phyloP scores from a whole-genome alignment of 2,113 vertebrate genomes.

The Philantomba maxwellii region DNA sequence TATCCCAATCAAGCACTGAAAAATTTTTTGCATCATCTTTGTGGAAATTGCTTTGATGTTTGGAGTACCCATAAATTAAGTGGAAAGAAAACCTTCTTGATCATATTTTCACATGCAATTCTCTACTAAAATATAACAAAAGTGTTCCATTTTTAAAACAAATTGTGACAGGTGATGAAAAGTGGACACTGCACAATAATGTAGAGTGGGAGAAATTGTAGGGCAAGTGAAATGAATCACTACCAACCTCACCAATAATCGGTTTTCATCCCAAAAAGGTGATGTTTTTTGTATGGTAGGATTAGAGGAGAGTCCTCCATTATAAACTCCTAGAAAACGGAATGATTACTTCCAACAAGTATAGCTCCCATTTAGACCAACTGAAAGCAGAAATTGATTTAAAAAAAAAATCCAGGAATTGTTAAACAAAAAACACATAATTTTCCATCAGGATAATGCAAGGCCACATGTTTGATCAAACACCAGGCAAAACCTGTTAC shows the following conservation, averaged over 20 bases:
- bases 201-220: background rate
- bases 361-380: background rate
- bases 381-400: background rate
- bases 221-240: background rate
- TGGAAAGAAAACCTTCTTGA: background rate
- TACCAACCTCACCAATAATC: background rate
- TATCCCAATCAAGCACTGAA: background rate
- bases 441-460: background rate
- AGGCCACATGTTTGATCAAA: background rate
- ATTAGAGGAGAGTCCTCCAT: background rate
- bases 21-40: background rate
- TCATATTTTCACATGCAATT: background rate
- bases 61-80: background rate
- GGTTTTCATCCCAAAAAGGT: background rate
- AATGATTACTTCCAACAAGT: background rate
- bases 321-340: background rate
- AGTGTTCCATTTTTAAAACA: background rate
- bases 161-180: background rate
- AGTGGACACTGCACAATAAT: background rate
- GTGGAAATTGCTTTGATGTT: background rate
- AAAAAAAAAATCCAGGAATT: background rate
- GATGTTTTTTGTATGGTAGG: background rate
- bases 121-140: background rate
- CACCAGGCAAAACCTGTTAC: background rate
- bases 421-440: background rate